These are phyloP conservation scores for Heteromormyrus szaboi DNA, from an alignment of 2,797 vertebrate species.

Conservation along the genomic window DNA sequence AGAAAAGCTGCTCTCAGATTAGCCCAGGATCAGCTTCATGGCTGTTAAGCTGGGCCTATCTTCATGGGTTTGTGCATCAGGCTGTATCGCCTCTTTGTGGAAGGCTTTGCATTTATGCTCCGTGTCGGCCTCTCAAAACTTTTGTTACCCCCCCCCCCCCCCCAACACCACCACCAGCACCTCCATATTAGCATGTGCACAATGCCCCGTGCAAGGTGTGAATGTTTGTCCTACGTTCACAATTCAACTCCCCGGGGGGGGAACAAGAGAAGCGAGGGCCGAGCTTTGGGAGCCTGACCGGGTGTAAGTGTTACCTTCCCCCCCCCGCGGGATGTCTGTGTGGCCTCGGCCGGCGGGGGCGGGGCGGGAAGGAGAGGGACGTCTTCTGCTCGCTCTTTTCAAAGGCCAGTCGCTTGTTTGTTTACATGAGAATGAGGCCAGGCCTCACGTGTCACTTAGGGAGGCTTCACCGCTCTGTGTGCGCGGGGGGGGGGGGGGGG, in stretches of 20 bases:
- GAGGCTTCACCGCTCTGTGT: neutral
- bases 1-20: neutral
- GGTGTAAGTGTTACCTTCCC: neutral
- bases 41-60: neutral
- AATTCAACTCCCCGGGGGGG: neutral
- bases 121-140: neutral
- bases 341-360: neutral
- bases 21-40: neutral
- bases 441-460: neutral
- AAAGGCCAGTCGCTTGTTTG: slow-evolving; percentile 6
- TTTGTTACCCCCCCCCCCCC: too few relatives aligned
- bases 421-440: slow-evolving; percentile 2
- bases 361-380: neutral
- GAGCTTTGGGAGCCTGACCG: neutral
- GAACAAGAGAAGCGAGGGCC: neutral
- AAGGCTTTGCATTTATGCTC: neutral
- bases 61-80: neutral
- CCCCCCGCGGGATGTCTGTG: neutral
- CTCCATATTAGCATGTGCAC: neutral
- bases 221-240: neutral
- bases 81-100: neutral
- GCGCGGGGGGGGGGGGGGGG: neutral
- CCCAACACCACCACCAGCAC: neutral
- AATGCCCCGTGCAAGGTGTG: neutral
- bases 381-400: neutral